These are phyloP conservation scores for Linnaemya vulpina DNA, from an alignment of 2,888 invertebrate species.

Conservation along the genomic window DNA sequence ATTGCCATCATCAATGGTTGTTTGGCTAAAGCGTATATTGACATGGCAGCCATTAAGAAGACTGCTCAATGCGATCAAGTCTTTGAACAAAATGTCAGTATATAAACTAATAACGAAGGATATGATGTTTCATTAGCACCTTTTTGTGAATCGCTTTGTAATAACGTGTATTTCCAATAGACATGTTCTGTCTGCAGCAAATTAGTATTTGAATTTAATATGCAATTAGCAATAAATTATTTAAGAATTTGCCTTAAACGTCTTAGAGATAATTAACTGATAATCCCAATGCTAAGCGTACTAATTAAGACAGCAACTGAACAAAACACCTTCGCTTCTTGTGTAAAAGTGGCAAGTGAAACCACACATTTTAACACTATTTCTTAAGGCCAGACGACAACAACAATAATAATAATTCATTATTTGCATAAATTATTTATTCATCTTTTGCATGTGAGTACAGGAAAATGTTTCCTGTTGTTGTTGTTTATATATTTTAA, in stretches of 20 bases:
- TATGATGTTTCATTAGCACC: not conserved
- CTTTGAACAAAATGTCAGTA: slow-evolving; percentile 19
- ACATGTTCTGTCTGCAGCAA: not conserved
- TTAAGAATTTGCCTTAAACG: slow-evolving; percentile 34
- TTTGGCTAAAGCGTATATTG: slow-evolving; percentile 1
- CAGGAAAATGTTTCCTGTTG: not conserved
- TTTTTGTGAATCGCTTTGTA: slow-evolving; percentile 2
- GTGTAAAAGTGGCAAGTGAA: not conserved
- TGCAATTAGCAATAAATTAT: slow-evolving; percentile 68
- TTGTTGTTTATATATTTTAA: slow-evolving; percentile 36
- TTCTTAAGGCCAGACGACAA: slow-evolving; percentile 51
- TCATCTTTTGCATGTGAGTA: slow-evolving; percentile 16
- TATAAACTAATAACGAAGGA: slow-evolving; percentile 5
- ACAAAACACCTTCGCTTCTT: not conserved
- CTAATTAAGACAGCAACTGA: slow-evolving; percentile 26
- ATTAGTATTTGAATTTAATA: slow-evolving; percentile 50
- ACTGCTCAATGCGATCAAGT: slow-evolving; percentile 35
- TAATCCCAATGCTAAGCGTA: slow-evolving; percentile 37
- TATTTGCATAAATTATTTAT: slow-evolving; percentile 52
- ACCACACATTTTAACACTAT: slow-evolving; percentile 20
- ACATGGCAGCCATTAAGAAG: slow-evolving; percentile 28
- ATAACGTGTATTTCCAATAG: not conserved
- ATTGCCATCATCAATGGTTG: not conserved
- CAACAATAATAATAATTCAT: slow-evolving; percentile 24
- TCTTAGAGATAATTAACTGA: slow-evolving; percentile 45